Conservation (phyloP, 2,888 invertebrate species). For the Lomographa bimaculata region DNA sequence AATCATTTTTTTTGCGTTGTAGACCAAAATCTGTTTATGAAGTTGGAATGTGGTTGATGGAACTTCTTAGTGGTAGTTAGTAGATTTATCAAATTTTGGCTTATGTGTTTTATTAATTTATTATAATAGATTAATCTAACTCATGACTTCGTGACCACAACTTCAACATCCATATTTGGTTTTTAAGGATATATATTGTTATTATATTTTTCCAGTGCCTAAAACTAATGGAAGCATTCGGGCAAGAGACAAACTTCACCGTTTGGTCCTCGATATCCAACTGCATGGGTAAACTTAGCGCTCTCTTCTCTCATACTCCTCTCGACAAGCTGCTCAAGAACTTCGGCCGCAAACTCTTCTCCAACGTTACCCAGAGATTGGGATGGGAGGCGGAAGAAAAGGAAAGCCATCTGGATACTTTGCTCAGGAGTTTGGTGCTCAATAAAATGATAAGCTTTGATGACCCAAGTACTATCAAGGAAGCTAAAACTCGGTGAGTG, state of each 20-base stretch:
- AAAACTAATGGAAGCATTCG: conserved; percentile 92
- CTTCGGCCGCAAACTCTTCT: conserved; percentile 89
- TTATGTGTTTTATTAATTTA: too few relatives aligned
- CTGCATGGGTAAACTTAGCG: conserved; percentile 89
- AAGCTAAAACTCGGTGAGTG: conserved; percentile 87
- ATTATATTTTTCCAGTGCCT: conserved; percentile 82
- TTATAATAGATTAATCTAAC: too few relatives aligned
- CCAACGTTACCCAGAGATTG: conserved; percentile 87
- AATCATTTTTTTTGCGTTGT: too few relatives aligned
- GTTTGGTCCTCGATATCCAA: conserved; percentile 95
- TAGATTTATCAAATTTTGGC: too few relatives aligned
- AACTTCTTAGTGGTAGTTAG: too few relatives aligned
- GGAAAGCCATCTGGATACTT: conserved; percentile 94
- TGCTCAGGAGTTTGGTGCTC: conserved; percentile 93
- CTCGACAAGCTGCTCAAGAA: conserved; percentile 88
- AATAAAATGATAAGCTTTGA: conserved; percentile 92
- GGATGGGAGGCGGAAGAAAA: conserved; percentile 93
- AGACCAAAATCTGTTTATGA: too few relatives aligned
- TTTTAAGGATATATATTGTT: too few relatives aligned
- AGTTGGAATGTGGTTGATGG: too few relatives aligned
- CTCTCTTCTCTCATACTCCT: conserved; percentile 91
- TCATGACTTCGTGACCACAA: too few relatives aligned
- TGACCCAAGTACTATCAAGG: conserved; percentile 89
- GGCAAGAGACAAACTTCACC: conserved; percentile 94
- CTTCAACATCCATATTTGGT: too few relatives aligned